Evolutionary conservation across 2,888 invertebrate genomes (phyloP).

Genomic region (Abrostola triplasia): DNA sequence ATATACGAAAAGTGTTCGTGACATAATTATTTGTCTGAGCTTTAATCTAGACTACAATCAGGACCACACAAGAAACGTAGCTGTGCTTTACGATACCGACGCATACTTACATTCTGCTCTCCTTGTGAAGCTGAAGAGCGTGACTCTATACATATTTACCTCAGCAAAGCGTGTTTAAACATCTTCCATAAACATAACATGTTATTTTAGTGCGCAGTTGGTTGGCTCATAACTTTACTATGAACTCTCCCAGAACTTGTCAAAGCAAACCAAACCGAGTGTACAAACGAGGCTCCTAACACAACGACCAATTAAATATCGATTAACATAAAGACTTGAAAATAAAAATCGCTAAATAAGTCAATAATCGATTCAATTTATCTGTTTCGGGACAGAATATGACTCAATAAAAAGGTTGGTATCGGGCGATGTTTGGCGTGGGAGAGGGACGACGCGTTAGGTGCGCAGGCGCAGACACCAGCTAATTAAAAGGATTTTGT

Average conservation of each 20-base stretch:
- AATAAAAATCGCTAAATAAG: constrained; percentile 39
- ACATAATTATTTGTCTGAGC: too few relatives aligned
- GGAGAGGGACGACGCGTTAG: constrained; percentile 65
- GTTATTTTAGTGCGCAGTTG: constrained; percentile 38
- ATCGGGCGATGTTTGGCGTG: constrained; percentile 61
- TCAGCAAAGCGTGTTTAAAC: constrained; percentile 38
- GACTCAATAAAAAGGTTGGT: constrained; percentile 64
- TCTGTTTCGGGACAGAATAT: constrained; percentile 56
- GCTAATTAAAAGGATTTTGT: constrained; percentile 88
- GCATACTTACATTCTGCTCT: constrained; percentile 22
- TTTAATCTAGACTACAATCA: not conserved
- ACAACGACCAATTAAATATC: constrained; percentile 32
- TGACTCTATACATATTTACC: constrained; percentile 43
- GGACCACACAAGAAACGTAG: constrained; percentile 38
- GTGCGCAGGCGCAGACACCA: constrained; percentile 63
- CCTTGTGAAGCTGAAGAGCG: constrained; percentile 39
- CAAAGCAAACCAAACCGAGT: constrained; percentile 23
- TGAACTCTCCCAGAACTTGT: constrained; percentile 35
- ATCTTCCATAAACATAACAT: constrained; percentile 41
- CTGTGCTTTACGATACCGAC: constrained; percentile 23
- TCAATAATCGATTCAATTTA: constrained; percentile 50
- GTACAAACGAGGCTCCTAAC: constrained; percentile 7
- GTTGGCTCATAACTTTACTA: constrained; percentile 22
- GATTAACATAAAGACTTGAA: constrained; percentile 35
- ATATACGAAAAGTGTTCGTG: too few relatives aligned